Percentiles rank a stretch among this genome's conserved stretches.
Evolutionary conservation across 2,113 vertebrate species (phyloP).

Genomic region (Aix galericulata): DNA sequence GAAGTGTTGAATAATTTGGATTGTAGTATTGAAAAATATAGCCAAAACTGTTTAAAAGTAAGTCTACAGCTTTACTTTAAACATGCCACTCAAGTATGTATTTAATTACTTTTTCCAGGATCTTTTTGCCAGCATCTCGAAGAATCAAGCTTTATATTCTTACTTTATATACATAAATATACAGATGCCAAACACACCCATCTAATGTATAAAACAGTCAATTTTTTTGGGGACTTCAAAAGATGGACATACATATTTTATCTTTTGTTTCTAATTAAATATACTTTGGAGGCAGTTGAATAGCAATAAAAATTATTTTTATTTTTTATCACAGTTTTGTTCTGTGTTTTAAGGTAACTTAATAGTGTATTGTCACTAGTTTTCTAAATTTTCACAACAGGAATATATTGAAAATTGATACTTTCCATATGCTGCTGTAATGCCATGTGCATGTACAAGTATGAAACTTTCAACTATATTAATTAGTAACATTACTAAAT

Average conservation of each 20-base stretch:
- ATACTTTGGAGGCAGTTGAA: not conserved
- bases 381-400: not conserved
- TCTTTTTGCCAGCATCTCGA: not conserved
- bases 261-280: not conserved
- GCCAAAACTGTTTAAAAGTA: slow-evolving; percentile 24
- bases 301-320: not conserved
- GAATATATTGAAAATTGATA: not conserved
- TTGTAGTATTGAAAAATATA: not conserved
- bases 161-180: not conserved
- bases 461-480: not conserved
- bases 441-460: accelerated
- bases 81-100: not conserved
- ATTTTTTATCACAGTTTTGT: not conserved
- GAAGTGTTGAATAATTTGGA: not conserved
- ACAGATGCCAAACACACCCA: not conserved
- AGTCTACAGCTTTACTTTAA: slow-evolving; percentile 17
- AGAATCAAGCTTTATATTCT: slow-evolving; percentile 9
- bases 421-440: not conserved
- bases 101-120: slow-evolving; percentile 29
- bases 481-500: not conserved
- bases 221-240: not conserved
- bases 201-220: not conserved
- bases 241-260: not conserved
- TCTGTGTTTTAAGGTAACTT: not conserved
- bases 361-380: not conserved